phyloP scores from a whole-genome alignment of 2,888 invertebrate species.

The Eupelmus urozonus region DNA sequence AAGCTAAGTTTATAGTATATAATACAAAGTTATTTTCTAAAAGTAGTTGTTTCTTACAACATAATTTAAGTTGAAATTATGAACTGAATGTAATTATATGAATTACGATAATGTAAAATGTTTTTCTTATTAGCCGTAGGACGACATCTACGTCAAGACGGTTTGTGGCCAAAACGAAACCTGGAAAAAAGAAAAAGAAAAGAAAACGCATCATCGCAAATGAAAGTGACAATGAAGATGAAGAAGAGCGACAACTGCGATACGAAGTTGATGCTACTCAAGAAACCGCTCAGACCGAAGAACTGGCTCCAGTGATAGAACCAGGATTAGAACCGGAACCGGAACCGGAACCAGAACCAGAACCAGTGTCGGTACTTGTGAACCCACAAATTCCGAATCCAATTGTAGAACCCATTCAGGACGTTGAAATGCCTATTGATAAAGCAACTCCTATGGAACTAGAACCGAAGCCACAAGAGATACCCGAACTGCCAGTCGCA shows the following conservation, averaged over 20 bases:
- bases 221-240: conserved; percentile 76
- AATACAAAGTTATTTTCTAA: too few species aligned
- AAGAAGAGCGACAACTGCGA: conserved; percentile 74
- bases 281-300: conserved; percentile 12
- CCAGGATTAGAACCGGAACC: conserved; percentile 16
- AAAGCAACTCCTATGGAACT: conserved; percentile 45
- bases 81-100: not conserved
- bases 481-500: not conserved
- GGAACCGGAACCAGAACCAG: not conserved
- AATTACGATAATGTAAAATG: conserved; percentile 13
- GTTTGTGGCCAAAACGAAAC: conserved; percentile 72
- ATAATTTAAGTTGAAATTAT: not conserved
- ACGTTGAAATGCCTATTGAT: conserved; percentile 42
- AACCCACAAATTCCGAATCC: not conserved
- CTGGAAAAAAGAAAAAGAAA: conserved; percentile 77
- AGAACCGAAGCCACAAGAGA: conserved; percentile 29
- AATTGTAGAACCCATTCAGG: not conserved
- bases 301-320: conserved; percentile 3
- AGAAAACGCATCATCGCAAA: conserved; percentile 76
- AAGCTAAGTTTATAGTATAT: too few species aligned
- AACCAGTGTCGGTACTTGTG: conserved; percentile 9
- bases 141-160: conserved; percentile 67
- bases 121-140: conserved; percentile 66
- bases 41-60: too few species aligned
- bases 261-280: conserved; percentile 78